Percentiles rank a stretch among this genome's conserved stretches.
These are phyloP conservation scores for Maylandia zebra DNA, from an alignment of 2,113 vertebrate genomes.

Conservation along the genomic window DNA sequence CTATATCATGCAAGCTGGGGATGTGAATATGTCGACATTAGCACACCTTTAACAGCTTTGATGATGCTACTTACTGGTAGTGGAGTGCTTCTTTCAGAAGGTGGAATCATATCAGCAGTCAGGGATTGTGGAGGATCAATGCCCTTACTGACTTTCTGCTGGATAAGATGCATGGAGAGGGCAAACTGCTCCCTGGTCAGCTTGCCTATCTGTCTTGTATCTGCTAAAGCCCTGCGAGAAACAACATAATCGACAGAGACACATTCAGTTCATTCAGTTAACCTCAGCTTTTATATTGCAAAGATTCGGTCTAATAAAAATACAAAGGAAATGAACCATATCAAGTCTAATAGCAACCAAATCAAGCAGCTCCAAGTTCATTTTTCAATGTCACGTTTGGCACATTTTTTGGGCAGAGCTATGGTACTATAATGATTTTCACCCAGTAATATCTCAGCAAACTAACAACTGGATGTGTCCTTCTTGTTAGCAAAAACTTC, in stretches of 20 bases:
- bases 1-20: not conserved
- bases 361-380: not conserved
- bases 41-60: not conserved
- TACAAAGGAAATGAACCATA: not conserved
- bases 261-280: not conserved
- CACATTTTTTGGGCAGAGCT: not conserved
- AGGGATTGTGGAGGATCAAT: slow-evolving; percentile 88
- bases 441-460: not conserved
- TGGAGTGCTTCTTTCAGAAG: slow-evolving; percentile 84
- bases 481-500: not conserved
- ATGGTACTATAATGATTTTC: not conserved
- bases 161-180: slow-evolving; percentile 94
- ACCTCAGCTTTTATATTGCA: not conserved
- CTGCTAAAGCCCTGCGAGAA: slow-evolving; percentile 84
- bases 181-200: slow-evolving; percentile 92
- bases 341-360: not conserved
- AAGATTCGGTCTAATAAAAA: not conserved
- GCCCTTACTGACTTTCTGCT: slow-evolving; percentile 96
- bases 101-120: slow-evolving; percentile 90
- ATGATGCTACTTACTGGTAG: slow-evolving; percentile 71
- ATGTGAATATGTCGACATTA: not conserved
- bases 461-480: not conserved
- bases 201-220: slow-evolving; percentile 92
- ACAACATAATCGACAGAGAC: not conserved
- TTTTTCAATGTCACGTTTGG: not conserved